Conservation (phyloP, 2,113 vertebrate genomes). For the Prunella himalayana region DNA sequence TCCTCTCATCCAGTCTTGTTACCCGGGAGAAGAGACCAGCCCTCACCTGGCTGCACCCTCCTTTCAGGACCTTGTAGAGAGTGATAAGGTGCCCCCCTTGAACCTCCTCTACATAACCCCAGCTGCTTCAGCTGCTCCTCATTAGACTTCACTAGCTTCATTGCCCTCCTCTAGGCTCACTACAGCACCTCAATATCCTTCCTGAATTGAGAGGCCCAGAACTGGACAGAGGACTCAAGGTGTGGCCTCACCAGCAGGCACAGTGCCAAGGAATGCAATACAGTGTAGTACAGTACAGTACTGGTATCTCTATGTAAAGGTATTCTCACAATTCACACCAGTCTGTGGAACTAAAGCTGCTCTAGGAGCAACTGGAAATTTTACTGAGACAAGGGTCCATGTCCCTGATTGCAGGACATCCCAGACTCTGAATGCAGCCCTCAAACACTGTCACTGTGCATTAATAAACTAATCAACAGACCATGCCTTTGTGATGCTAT, state of each 20-base stretch:
- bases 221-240: background rate
- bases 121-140: background rate
- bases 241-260: background rate
- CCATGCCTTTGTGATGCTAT: background rate
- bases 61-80: background rate
- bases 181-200: background rate
- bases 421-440: background rate
- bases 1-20: rapidly evolving
- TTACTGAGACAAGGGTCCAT: background rate
- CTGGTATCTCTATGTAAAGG: background rate
- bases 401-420: background rate
- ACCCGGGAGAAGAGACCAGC: background rate
- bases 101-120: background rate
- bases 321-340: background rate
- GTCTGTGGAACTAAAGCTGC: background rate
- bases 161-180: background rate
- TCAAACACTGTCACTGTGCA: background rate
- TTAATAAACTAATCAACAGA: background rate
- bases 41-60: background rate
- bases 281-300: background rate
- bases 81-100: background rate
- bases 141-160: background rate
- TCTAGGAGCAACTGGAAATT: background rate
- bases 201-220: background rate
- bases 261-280: background rate